A percentile compares a stretch with the other conserved stretches of the same genome.
These are phyloP conservation scores for Pao palembangensis DNA, from an alignment of 2,113 vertebrate species.

Conservation along the genomic window DNA sequence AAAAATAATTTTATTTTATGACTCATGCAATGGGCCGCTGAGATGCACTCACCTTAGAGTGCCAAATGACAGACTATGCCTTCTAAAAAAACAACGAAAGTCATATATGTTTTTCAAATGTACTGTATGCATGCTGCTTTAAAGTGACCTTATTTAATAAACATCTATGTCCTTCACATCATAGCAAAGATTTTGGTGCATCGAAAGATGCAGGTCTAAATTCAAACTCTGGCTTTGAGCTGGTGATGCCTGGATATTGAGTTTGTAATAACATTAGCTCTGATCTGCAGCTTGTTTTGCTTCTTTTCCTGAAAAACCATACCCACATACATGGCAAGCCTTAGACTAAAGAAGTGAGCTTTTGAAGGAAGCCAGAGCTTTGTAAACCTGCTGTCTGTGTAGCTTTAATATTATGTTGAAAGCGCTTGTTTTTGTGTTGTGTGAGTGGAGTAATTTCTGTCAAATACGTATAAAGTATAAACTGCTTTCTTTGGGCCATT, in stretches of 20 bases:
- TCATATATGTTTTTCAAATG: slow-evolving; percentile 37
- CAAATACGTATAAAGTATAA: too few relatives aligned
- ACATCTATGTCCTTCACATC: too few relatives aligned
- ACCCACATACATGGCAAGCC: background rate
- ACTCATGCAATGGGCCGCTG: slow-evolving; percentile 27
- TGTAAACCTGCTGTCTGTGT: too few relatives aligned
- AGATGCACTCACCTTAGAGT: slow-evolving; percentile 40
- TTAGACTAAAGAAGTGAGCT: background rate
- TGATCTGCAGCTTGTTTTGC: background rate
- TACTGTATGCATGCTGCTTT: slow-evolving; percentile 46
- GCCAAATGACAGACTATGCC: slow-evolving; percentile 26
- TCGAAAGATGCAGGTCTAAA: too few relatives aligned
- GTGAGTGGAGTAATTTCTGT: too few relatives aligned
- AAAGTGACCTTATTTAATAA: slow-evolving; percentile 61
- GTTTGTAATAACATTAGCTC: background rate
- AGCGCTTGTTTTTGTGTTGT: too few relatives aligned
- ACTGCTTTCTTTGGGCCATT: background rate
- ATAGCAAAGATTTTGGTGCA: too few relatives aligned
- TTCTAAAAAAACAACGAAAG: slow-evolving; percentile 45
- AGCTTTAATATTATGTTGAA: too few relatives aligned
- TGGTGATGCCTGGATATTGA: too few relatives aligned
- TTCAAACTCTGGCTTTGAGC: too few relatives aligned
- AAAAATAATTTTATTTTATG: slow-evolving; percentile 55
- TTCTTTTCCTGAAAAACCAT: slow-evolving; percentile 3
- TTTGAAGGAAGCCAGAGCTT: background rate